Evolutionary conservation across 2,888 invertebrate genomes (phyloP), one percentile per base, ranked within the genome.

Genomic region (Nysson spinosus): DNA sequence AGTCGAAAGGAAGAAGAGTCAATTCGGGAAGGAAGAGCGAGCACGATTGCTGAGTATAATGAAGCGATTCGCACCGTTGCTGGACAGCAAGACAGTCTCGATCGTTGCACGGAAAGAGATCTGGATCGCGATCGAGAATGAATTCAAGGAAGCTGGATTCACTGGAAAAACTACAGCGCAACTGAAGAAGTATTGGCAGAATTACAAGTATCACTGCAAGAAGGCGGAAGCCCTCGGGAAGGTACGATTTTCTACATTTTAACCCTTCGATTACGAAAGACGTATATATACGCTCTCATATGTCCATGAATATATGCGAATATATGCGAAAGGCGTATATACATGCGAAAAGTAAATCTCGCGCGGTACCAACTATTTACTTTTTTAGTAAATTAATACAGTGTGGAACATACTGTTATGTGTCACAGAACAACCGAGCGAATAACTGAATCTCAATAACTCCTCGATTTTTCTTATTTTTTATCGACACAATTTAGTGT

Each of bases 171-270:
- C 75, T 3, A 73, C 79, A 11, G 78, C 79, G 0, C 78, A 78
- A 56, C 51, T 78, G 2, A 78, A 78, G 39, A 78, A 78, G 24
- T 78, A 78, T 24, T 78, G 78, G 78, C 78, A 78, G 52, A 78
- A 78, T 11, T 78, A 77, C 66, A 78, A 78, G 52, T 78, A 78
- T 11, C 78, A 78, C n/a, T 73, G 71, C 51, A 79, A 73, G 34
- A 71, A 69, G 39, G 37, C 66, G 3, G 66, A 34, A 7, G 39
- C 57, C 12, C 39, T 44, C 17, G 64, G 49, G 4, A 65, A 65
- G 65, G 64, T 65, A 34, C 14, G 20, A 16, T 3, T 64, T 20
- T 5, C n/a, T n/a, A n/a, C n/a, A n/a, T n/a, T n/a, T n/a, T n/a
- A n/a, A n/a, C n/a, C n/a, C n/a, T n/a, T n/a, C n/a, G n/a, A n/a